Base-by-base conservation (phyloP, 1,140 invertebrate genomes). In the Drosophila parvula region DNA sequence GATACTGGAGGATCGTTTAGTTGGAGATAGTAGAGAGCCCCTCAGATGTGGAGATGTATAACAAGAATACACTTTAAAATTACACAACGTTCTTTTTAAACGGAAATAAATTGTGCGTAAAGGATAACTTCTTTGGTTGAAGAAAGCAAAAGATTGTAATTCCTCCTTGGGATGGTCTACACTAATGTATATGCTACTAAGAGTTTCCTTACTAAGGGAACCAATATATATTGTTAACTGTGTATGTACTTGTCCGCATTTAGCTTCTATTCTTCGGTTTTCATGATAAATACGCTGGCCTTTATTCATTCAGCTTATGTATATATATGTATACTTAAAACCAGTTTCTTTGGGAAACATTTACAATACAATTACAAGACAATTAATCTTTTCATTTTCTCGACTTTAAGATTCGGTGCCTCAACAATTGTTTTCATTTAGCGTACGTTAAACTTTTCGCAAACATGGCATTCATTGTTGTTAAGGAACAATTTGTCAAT, bases 1-100 rank as follows among this genome's bases (percentile, higher is more conserved):
- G 11, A 67, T 81, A 34, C 38, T 75, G 28, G 59, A 80, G 16
- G 64, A 63, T 44, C 51, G 59, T 4, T 38, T 59, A n/a, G 30
- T 53, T 6, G 75, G 40, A 27, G 67, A 53, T 41, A 22, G 12
- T 16, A 18, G 30, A 14, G 16, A 14, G 38, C 62, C 65, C 18
- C 22, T 69, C 2, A 38, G 40, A 36, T 69, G 65, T 69, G 47
- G 22, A 36, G n/a, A 16, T 3, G 10, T 58, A 4, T 47, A 62
- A 59, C 4, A 32, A 10, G 7, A 40, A 30, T 7, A 48, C 11
- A 18, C 11, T 4, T 10, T 4, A n/a, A 18, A 11, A 27, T 7
- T 22, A 10, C 6, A 22, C 4, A 10, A 5, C 0, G 11, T 5
- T 32, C 1, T 3, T 27, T 16, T 40, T 9, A 32, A 22, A 6